Evolutionary conservation across 2,888 invertebrate genomes (phyloP), one percentile per base, ranked within the genome.

Genomic region (Resseliella maxima): DNA sequence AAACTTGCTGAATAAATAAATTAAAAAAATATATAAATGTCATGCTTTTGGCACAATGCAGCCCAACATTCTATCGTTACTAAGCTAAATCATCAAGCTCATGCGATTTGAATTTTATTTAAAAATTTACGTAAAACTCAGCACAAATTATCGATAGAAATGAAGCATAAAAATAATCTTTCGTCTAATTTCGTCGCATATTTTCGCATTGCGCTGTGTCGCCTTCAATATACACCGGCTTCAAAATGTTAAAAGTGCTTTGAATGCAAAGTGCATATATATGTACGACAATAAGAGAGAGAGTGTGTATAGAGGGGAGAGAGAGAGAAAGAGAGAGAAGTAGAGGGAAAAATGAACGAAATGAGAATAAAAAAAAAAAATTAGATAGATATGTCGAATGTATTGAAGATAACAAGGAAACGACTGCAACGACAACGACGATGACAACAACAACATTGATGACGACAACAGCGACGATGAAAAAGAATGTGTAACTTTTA

Each of bases 401-500:
- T 59, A 24, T 59, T 12, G 72, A 72, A 27, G 72, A 72, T 72
- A 31, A 72, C 15, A 72, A 72, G 72, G 72, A 72, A 72, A 72
- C 46, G 18, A 41, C 50, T 12, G 21, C 50, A 24, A 59, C 46
- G 18, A 59, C 24, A 24, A 24, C 46, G 46, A 59, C n/a, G 15
- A 72, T 18, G 18, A 41, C 50, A 50, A 21, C 50, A 24, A 59
- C 46, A 18, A 59, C 24, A 24, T 8, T 18, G 46, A 59, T 2
- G 15, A 59, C 46, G 18, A 59, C 24, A 24, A 24, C 46, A 18
- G 24, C n/a, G 15, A 31, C 72, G 72, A 72, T 72, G 31, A 72
- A 72, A 31, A 72, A 72, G 31, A 72, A 72, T 72, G 72, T 72
- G 72, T 72, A 72, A 35, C 31, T 72, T 12, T 72, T 72, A 72